phyloP scores from a whole-genome alignment of 2,888 invertebrate species.

The Saturnia japonica region DNA sequence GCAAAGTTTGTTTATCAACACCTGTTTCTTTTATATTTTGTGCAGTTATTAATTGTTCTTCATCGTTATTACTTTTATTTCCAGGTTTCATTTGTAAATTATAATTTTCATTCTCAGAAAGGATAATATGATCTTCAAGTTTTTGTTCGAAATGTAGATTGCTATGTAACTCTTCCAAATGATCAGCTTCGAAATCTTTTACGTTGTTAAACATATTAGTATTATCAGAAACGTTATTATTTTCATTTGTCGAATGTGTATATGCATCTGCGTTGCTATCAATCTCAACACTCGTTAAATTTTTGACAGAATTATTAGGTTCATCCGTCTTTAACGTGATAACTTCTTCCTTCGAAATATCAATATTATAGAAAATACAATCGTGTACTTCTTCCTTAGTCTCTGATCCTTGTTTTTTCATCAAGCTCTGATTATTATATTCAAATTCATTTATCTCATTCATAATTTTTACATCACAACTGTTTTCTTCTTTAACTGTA shows the following conservation, averaged over 20 bases:
- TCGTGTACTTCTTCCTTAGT: background rate
- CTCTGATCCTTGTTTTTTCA: background rate
- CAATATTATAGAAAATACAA: background rate
- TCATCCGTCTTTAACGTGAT: background rate
- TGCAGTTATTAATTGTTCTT: background rate
- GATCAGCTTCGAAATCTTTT: background rate
- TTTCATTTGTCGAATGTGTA: background rate
- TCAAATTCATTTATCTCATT: slow-evolving; percentile 7
- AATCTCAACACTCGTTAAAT: background rate
- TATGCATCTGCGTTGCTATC: background rate
- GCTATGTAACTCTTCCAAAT: background rate
- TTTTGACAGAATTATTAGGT: background rate
- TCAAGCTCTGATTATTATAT: background rate
- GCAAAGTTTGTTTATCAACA: background rate
- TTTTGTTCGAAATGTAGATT: background rate
- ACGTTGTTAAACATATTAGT: background rate
- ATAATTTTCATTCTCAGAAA: background rate
- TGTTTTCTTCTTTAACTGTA: slow-evolving; percentile 3
- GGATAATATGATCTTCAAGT: background rate
- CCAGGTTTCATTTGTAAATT: background rate
- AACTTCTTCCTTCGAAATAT: background rate
- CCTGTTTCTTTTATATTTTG: background rate
- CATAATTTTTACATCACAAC: background rate
- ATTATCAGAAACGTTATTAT: background rate
- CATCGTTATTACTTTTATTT: background rate